phyloP scores from a whole-genome alignment of 1,140 invertebrate species.

The Arion vulgaris region DNA sequence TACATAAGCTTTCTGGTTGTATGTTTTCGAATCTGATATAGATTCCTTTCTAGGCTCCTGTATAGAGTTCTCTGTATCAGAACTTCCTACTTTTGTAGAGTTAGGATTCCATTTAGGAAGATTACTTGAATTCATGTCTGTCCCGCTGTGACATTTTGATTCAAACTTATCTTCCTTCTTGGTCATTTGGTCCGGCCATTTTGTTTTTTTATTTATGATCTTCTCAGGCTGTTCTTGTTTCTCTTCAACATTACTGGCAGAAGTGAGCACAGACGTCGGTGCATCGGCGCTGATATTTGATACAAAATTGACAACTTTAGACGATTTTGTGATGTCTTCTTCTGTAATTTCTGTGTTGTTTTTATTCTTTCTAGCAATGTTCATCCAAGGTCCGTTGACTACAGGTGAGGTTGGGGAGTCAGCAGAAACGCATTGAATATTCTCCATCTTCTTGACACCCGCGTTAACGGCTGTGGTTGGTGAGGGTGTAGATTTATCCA shows the following conservation, averaged over 20 bases:
- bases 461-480: not conserved
- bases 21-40: not conserved
- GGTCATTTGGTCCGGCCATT: not conserved
- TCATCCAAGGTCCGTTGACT: not conserved
- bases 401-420: not conserved
- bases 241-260: conserved; percentile 8
- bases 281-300: not conserved
- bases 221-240: not conserved
- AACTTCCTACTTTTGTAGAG: not conserved
- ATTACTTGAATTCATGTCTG: not conserved
- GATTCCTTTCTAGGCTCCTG: not conserved
- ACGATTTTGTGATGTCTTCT: not conserved
- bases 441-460: not conserved
- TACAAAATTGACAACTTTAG: not conserved
- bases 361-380: not conserved
- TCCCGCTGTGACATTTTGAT: not conserved
- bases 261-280: conserved; percentile 15
- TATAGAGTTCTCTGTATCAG: conserved; percentile 20
- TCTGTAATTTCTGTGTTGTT: not conserved
- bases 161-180: not conserved
- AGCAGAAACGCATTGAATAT: not conserved
- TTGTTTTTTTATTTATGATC: not conserved
- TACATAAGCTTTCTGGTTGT: not conserved
- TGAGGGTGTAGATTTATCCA: not conserved
- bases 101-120: not conserved